These are phyloP conservation scores for Dolichomitus sp. DNA, from an alignment of 2,888 invertebrate genomes.

Conservation along the genomic window DNA sequence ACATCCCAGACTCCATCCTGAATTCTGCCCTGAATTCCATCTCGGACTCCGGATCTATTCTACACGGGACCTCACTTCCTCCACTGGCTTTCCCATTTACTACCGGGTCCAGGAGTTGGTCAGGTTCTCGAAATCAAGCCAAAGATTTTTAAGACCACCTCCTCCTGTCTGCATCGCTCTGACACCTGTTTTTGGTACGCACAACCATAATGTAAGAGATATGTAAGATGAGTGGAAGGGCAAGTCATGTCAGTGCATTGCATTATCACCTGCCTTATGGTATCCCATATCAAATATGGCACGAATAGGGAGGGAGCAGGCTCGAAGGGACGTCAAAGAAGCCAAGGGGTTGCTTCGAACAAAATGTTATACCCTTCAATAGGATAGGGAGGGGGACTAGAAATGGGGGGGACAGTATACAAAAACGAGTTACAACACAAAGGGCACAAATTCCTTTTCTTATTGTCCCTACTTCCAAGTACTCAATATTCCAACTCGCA, in stretches of 20 bases:
- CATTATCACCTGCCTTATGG: slow-evolving; percentile 81
- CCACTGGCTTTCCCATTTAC: too few species aligned
- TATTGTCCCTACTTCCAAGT: neutral
- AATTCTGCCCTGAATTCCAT: too few species aligned
- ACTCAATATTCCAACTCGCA: neutral
- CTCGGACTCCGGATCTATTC: too few species aligned
- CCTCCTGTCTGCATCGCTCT: too few species aligned
- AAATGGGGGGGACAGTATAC: neutral
- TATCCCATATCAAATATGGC: slow-evolving; percentile 80
- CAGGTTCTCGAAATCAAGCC: too few species aligned
- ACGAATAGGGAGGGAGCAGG: slow-evolving; percentile 37
- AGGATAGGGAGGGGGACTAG: slow-evolving; percentile 7
- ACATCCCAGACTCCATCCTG: too few species aligned
- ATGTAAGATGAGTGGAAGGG: slow-evolving; percentile 4
- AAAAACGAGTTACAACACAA: neutral
- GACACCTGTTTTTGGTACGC: too few species aligned
- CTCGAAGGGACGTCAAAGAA: neutral
- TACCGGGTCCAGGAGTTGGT: too few species aligned
- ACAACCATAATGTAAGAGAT: neutral
- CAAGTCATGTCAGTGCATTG: slow-evolving; percentile 80
- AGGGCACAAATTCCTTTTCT: neutral
- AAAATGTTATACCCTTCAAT: slow-evolving; percentile 33
- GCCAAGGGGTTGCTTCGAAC: slow-evolving; percentile 41
- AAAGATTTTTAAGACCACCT: too few species aligned
- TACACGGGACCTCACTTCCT: too few species aligned